Base-by-base conservation (phyloP, 30 jellyfish, hydroid and myxozoan species). In the Nemopilema nomurai region DNA sequence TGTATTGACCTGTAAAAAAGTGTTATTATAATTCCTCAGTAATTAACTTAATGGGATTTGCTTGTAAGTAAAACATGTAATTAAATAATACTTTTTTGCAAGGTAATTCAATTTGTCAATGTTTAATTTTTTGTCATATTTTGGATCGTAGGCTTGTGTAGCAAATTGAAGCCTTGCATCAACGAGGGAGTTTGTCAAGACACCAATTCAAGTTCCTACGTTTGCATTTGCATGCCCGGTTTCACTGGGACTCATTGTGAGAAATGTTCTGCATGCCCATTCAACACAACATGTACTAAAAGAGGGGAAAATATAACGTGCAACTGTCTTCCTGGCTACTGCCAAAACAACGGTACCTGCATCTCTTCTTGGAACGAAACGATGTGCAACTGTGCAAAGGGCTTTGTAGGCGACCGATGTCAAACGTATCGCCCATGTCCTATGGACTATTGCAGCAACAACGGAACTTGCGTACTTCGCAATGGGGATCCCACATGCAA, bases 131-230 rank as follows among this genome's bases (percentile, higher is more conserved):
- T 16, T 51, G 16, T 64, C 24, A 7, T 13, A 1, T 70, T 16
- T 70, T 3, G 13, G 49, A 20, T 77, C 57, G 24, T 62, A 77
- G 87, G 87, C 29, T 62, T 30, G 18, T 77, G 87, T 62, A 62
- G 65, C 9, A 62, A 30, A 17, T 51, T 18, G 29, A 53, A 25
- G 67, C 87, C 87, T 23, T 77, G 87, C 87, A 4, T 26, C 19
- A 77, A 77, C 64, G 67, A 68, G 3, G 87, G 87, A 3, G 8
- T 77, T 1, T 77, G 87, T 32, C 74, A 25, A 13, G 87, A 77
- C 57, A 32, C 20, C 28, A 32, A 25, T 57, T 9, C 24, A 7
- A 28, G 49, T 21, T 27, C 77, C 29, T 77, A 52, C 49, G 33
- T 8, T 6, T 77, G 87, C 77, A 51, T 21, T 9, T 77, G 86